These are phyloP conservation scores for Drosophila cardini DNA, from an alignment of 1,140 invertebrate genomes.

Conservation along the genomic window DNA sequence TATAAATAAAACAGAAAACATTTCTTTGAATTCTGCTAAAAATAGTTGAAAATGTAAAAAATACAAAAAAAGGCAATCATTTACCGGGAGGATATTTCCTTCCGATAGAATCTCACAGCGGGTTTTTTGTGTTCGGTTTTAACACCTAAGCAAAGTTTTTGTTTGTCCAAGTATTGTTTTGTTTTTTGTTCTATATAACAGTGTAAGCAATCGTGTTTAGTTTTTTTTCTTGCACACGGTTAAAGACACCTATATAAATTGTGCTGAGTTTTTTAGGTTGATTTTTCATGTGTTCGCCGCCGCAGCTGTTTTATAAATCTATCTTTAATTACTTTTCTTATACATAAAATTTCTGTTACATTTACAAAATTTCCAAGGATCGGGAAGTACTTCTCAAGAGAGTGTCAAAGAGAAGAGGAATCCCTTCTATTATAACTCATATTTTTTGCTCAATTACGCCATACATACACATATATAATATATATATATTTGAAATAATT, in stretches of 20 bases:
- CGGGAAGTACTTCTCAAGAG: neutral
- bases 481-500: neutral
- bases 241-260: neutral
- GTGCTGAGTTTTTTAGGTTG: neutral
- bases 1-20: too few relatives aligned
- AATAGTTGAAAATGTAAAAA: neutral
- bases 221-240: neutral
- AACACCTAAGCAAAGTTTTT: constrained; percentile 17
- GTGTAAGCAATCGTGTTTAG: neutral
- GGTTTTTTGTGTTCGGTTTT: constrained; percentile 11
- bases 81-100: neutral
- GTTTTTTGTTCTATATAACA: constrained; percentile 4
- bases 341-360: constrained; percentile 1
- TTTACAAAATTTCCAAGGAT: constrained; percentile 3
- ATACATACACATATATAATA: neutral
- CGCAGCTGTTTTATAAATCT: neutral
- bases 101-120: constrained; percentile 8
- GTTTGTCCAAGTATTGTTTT: constrained; percentile 1
- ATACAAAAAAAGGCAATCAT: constrained; percentile 16
- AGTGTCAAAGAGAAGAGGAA: neutral
- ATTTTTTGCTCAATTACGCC: neutral
- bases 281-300: neutral
- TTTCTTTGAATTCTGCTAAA: too few relatives aligned
- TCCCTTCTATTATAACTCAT: neutral
- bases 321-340: constrained; percentile 3